Evolutionary conservation across 2,888 invertebrate genomes (phyloP), one percentile per base, ranked within the genome.

Genomic region (Xestoiulus laeticollis): DNA sequence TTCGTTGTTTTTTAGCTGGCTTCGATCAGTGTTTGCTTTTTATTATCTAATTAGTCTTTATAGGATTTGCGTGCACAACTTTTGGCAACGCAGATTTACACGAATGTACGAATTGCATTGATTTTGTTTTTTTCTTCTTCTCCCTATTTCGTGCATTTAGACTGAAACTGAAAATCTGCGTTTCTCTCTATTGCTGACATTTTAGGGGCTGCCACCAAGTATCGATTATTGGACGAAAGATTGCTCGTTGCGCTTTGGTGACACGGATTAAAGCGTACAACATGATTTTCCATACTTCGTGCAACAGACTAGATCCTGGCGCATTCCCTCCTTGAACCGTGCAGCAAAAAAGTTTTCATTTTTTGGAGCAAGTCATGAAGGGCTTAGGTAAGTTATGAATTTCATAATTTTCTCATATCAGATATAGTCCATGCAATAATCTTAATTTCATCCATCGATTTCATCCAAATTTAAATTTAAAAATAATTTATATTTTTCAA

Each of bases 71-170:
- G 68, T 68, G 68, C 68, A 12, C n/a, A 0, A 19, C 68, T 68
- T 26, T 19, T 19, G 68, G 26, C 22, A 68, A 68, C 0, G 26
- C 22, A 22, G 26, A 68, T 26, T 68, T 68, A 19, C 68, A 4
- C 68, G 22, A 26, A 22, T 68, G 68, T 26, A 68, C 68, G 68
- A 68, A 68, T 26, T 68, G 68, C 68, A 68, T 68, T 68, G 68
- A 68, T 68, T 68, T 68, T 68, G 26, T 68, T 22, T 68, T n/a
- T 10, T 22, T 22, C 2, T 68, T 26, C 1, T 26, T 26, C 68
- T 26, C 68, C 1, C 68, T 68, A 0, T 26, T 12, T 0, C 26
- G 22, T 68, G 22, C 10, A 22, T 4, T 43, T 12, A 5, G 10
- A 43, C 26, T 26, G 22, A 0, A 10, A 68, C 68, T 26, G 68